Conservation (phyloP, 2,888 invertebrate genomes). For the Conus canariensis region DNA sequence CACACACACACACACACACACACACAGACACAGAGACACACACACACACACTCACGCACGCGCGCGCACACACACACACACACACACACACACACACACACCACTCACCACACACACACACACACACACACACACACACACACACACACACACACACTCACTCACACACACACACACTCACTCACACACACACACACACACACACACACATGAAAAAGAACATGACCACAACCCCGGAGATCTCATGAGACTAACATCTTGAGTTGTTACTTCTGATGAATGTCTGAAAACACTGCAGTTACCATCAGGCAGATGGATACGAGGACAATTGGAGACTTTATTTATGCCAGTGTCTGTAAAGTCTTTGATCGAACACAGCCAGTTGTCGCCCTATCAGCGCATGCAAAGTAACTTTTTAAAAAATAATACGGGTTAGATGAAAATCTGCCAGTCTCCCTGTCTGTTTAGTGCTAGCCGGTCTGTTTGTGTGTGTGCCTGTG, state of each 20-base stretch:
- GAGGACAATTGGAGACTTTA: too few relatives aligned
- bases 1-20: not conserved
- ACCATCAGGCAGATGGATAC: too few relatives aligned
- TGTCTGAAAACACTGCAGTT: not conserved
- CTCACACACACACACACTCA: not conserved
- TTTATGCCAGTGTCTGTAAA: too few relatives aligned
- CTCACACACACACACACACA: conserved; percentile 23
- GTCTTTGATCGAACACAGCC: too few relatives aligned
- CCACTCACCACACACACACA: too few relatives aligned
- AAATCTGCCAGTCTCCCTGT: too few relatives aligned
- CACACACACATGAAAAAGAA: not conserved
- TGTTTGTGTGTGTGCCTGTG: too few relatives aligned
- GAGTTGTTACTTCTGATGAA: not conserved
- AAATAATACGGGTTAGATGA: too few relatives aligned
- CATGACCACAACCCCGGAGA: not conserved
- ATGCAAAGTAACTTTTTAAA: too few relatives aligned
- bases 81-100: conserved; percentile 26
- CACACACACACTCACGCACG: conserved; percentile 18
- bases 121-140: conserved; percentile 16
- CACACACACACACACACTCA: not conserved
- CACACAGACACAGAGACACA: conserved; percentile 20
- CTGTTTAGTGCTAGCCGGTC: too few relatives aligned
- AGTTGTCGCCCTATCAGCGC: too few relatives aligned
- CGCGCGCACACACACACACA: not conserved
- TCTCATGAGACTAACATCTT: not conserved